Percentiles rank a stretch among this genome's conserved stretches.
phyloP scores from a whole-genome alignment of 2,797 vertebrate species.

The Darevskia mixta region DNA sequence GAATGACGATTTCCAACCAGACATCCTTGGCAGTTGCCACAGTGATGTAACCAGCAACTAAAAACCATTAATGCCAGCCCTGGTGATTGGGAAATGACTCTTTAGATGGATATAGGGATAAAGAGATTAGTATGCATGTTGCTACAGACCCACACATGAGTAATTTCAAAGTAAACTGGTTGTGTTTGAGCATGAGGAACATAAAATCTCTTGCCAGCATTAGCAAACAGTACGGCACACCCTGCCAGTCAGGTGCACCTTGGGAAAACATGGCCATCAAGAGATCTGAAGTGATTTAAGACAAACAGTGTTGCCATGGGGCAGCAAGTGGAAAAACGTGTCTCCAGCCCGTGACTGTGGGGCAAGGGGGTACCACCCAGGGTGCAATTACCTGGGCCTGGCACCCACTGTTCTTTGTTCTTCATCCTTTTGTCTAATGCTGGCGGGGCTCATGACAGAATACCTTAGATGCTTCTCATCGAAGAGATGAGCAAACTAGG shows the following conservation, averaged over 20 bases:
- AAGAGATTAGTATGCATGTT: slow-evolving; percentile 6
- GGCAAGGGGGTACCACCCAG: not conserved
- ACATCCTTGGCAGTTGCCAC: not conserved
- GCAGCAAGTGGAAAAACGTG: accelerated
- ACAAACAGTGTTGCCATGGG: not conserved
- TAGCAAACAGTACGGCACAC: not conserved
- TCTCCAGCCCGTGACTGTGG: not conserved
- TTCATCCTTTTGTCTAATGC: not conserved
- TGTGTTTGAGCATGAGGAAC: not conserved
- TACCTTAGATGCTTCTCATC: not conserved
- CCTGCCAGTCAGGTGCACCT: not conserved
- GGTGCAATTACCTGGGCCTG: not conserved
- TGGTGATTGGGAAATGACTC: not conserved
- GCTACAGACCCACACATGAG: not conserved
- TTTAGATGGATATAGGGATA: not conserved
- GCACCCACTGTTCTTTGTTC: not conserved
- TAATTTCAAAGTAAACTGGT: accelerated
- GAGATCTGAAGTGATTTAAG: not conserved
- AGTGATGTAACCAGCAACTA: not conserved
- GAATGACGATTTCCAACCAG: accelerated
- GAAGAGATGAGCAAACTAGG: slow-evolving; percentile 4
- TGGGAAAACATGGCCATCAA: slow-evolving; percentile 18
- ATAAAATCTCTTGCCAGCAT: not conserved
- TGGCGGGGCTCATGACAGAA: slow-evolving; percentile 32
- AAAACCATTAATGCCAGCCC: not conserved